phyloP scores from a whole-genome alignment of 2,888 invertebrate species.

The Dyspetes luteomarginatus region DNA sequence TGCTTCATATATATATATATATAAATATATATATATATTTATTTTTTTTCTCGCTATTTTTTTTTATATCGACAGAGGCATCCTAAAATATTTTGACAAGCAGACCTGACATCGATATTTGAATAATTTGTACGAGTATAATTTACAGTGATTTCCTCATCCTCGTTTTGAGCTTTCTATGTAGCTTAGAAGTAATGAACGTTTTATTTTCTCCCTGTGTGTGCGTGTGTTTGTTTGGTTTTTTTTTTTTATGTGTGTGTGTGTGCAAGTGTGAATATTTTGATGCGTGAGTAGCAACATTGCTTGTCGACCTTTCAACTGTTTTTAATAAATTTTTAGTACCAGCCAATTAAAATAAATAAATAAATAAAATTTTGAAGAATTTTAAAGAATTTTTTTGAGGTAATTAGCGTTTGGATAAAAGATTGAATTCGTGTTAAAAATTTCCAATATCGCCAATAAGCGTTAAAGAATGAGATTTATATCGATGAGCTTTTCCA shows the following conservation, averaged over 20 bases:
- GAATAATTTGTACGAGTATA: slow-evolving; percentile 71
- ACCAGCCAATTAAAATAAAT: too few relatives aligned
- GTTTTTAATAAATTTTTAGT: too few relatives aligned
- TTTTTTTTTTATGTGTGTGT: slow-evolving; percentile 19
- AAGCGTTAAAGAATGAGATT: not conserved
- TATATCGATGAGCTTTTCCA: slow-evolving; percentile 12
- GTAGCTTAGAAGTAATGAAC: slow-evolving; percentile 76
- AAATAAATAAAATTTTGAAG: too few relatives aligned
- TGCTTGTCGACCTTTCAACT: too few relatives aligned
- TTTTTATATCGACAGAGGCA: slow-evolving; percentile 72
- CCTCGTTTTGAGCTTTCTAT: slow-evolving; percentile 74
- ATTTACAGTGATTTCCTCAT: slow-evolving; percentile 59
- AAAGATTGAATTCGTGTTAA: too few relatives aligned
- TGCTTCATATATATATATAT: slow-evolving; percentile 40
- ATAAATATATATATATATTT: not conserved
- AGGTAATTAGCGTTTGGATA: too few relatives aligned
- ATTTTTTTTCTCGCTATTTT: slow-evolving; percentile 32
- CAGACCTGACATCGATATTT: slow-evolving; percentile 77
- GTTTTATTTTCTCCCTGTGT: slow-evolving; percentile 62
- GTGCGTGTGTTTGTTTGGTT: slow-evolving; percentile 9
- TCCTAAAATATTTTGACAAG: slow-evolving; percentile 77
- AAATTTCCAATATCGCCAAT: not conserved
- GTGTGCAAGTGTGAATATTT: slow-evolving; percentile 41
- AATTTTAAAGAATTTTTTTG: too few relatives aligned
- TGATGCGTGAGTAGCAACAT: too few relatives aligned